phyloP scores from a whole-genome alignment of 2,113 vertebrate genomes.

The Morone saxatilis region DNA sequence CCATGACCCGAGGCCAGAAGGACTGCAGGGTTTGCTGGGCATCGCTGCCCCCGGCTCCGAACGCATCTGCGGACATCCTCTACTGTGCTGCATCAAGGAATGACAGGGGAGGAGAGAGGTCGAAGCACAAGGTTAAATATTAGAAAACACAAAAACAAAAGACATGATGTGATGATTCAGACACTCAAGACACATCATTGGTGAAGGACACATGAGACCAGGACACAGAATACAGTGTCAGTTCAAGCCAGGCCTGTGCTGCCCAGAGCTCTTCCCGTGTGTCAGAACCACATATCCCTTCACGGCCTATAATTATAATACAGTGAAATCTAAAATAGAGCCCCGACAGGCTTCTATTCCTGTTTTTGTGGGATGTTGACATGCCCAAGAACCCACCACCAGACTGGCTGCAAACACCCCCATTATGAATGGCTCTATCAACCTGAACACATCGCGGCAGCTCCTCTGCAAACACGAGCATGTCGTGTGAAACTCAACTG shows the following conservation, averaged over 20 bases:
- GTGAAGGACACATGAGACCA: constrained; percentile 7
- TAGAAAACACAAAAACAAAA: constrained; percentile 14
- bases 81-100: constrained; percentile 73
- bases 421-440: constrained; percentile 51
- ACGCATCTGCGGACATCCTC: constrained; percentile 94
- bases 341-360: constrained; percentile 49
- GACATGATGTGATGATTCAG: not conserved
- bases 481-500: constrained; percentile 46
- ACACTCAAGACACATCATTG: not conserved
- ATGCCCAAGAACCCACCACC: constrained; percentile 40
- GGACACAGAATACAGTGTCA: not conserved
- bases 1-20: constrained; percentile 99
- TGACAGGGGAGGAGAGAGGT: constrained; percentile 1
- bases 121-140: not conserved
- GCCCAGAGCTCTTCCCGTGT: constrained; percentile 39
- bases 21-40: constrained; percentile 98
- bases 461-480: constrained; percentile 46
- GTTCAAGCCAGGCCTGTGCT: constrained; percentile 19
- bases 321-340: constrained; percentile 65
- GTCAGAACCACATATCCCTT: constrained; percentile 52
- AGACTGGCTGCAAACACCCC: constrained; percentile 18
- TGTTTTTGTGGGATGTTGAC: constrained; percentile 57
- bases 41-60: constrained; percentile 90
- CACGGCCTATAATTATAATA: constrained; percentile 62
- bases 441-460: constrained; percentile 32